phyloP scores from a whole-genome alignment of 1,140 invertebrate species.

The Bombus pyrosoma region DNA sequence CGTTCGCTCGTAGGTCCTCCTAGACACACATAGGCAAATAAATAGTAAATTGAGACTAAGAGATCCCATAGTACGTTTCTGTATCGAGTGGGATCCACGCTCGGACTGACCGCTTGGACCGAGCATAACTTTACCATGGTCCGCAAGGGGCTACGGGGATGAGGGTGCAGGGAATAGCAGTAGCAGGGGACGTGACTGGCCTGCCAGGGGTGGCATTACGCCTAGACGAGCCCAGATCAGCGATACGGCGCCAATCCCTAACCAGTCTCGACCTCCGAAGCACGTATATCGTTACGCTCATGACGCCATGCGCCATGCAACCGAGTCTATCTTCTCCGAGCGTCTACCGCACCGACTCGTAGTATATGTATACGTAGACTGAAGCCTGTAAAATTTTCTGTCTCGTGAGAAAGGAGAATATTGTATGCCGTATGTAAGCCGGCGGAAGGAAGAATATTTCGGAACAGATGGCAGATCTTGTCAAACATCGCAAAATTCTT shows the following conservation, averaged over 20 bases:
- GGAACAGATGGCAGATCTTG: not conserved
- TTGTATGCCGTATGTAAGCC: not conserved
- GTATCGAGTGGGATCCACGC: constrained; percentile 49
- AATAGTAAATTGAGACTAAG: constrained; percentile 73
- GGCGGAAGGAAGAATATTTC: not conserved
- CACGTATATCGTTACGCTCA: constrained; percentile 78
- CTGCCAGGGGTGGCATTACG: constrained; percentile 76
- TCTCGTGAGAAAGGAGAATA: constrained; percentile 30
- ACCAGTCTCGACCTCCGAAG: constrained; percentile 69
- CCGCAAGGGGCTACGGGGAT: constrained; percentile 62
- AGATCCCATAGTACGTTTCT: constrained; percentile 42
- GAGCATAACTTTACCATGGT: constrained; percentile 64
- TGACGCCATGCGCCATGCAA: constrained; percentile 70
- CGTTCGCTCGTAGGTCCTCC: too few species aligned
- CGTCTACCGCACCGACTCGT: constrained; percentile 43
- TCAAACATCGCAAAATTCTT: not conserved
- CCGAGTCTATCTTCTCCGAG: constrained; percentile 61
- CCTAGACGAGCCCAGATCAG: constrained; percentile 77
- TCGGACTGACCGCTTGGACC: constrained; percentile 55
- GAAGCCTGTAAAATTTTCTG: constrained; percentile 38
- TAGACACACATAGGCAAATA: constrained; percentile 39
- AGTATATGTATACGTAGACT: constrained; percentile 19
- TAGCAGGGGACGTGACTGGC: constrained; percentile 76
- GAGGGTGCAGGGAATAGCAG: constrained; percentile 72
- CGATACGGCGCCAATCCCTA: constrained; percentile 78